Percentiles rank a stretch among this genome's conserved stretches.
Conservation (phyloP, 2,797 vertebrate genomes). For the Tiaroga cobitis region DNA sequence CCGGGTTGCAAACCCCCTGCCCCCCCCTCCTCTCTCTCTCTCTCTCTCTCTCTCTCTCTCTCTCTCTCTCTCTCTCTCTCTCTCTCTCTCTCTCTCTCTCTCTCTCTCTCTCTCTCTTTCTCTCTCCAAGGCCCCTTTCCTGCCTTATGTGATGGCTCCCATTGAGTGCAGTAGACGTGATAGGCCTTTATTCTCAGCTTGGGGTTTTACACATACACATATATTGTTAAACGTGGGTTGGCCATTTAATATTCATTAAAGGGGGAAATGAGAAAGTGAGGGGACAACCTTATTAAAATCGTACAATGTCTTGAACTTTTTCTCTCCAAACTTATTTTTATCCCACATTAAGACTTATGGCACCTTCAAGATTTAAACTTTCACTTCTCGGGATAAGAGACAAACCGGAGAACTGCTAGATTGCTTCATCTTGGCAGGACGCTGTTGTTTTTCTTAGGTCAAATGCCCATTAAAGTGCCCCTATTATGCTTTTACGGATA, state of each 20-base stretch:
- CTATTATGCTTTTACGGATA: not conserved
- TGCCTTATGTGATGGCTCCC: constrained; percentile 55
- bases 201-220: constrained; percentile 28
- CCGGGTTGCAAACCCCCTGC: not conserved
- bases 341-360: not conserved
- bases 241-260: constrained; percentile 51
- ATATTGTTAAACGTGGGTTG: constrained; percentile 28
- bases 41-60: not conserved
- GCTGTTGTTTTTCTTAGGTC: not conserved
- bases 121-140: not conserved
- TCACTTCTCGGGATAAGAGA: not conserved
- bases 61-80: not conserved
- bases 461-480: not conserved
- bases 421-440: not conserved
- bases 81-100: not conserved
- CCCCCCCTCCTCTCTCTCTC: not conserved
- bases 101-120: not conserved
- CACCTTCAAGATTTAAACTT: not conserved
- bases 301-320: not conserved
- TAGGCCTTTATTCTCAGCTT: constrained; percentile 44
- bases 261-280: constrained; percentile 28
- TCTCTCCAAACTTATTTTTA: not conserved
- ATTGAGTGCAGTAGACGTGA: constrained; percentile 46
- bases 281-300: constrained; percentile 54
- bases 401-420: not conserved